These are phyloP conservation scores for Oasisia sp. DNA, from an alignment of 2,888 invertebrate genomes.

Conservation along the genomic window DNA sequence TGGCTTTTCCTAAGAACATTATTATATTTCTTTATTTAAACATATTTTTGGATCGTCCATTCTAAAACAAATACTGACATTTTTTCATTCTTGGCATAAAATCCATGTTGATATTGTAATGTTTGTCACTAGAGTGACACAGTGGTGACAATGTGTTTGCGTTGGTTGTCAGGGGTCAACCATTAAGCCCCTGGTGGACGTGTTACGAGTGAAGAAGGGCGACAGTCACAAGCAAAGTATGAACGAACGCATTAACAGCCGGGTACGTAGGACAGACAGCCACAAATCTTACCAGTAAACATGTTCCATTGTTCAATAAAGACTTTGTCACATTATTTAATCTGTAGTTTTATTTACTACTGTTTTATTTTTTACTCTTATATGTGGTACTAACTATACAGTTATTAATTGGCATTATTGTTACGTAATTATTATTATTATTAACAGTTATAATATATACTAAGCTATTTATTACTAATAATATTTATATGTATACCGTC, in stretches of 20 bases:
- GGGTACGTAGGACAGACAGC: too few relatives aligned
- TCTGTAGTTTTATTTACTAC: too few relatives aligned
- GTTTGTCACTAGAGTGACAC: not conserved
- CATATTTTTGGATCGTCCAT: not conserved
- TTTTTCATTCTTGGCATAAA: not conserved
- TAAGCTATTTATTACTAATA: too few relatives aligned
- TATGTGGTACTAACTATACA: too few relatives aligned
- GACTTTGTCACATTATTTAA: too few relatives aligned
- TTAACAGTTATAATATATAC: too few relatives aligned
- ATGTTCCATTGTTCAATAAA: too few relatives aligned
- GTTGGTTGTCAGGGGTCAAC: constrained; percentile 81
- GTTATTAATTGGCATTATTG: too few relatives aligned
- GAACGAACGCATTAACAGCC: constrained; percentile 95
- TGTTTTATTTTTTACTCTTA: too few relatives aligned
- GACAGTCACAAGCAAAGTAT: constrained; percentile 73
- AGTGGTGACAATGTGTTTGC: not conserved
- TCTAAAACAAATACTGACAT: not conserved
- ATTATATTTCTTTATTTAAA: not conserved
- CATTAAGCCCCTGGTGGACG: constrained; percentile 94
- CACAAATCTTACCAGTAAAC: too few relatives aligned
- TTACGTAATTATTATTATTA: too few relatives aligned
- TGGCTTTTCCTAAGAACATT: not conserved
- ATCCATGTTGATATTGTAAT: not conserved
- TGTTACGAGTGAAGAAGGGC: constrained; percentile 79
- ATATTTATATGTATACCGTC: too few relatives aligned